Conservation (phyloP, 1,140 invertebrate genomes). For the Hermetia illucens region DNA sequence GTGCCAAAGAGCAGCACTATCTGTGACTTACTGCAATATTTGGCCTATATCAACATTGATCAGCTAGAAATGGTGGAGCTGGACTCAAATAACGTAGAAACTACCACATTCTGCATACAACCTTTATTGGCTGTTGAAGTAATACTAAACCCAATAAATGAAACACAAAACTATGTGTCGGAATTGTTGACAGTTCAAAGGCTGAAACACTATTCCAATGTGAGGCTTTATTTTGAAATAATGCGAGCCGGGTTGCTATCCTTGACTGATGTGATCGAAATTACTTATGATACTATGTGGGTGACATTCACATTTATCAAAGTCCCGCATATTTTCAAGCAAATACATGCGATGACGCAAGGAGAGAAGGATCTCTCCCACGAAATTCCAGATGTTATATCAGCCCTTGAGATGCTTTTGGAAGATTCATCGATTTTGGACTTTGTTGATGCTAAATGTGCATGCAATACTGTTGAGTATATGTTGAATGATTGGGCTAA, state of each 20-base stretch:
- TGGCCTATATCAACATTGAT: conserved; percentile 22
- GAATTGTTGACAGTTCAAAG: conserved; percentile 71
- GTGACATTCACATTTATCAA: conserved; percentile 87
- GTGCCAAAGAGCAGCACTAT: conserved; percentile 10
- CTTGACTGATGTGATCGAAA: conserved; percentile 55
- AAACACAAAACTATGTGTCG: conserved; percentile 61
- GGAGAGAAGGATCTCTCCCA: conserved; percentile 28
- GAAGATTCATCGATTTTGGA: conserved; percentile 72
- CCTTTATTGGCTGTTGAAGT: conserved; percentile 59
- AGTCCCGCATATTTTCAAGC: conserved; percentile 63
- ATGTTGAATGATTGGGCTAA: conserved; percentile 69
- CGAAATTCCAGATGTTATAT: conserved; percentile 57
- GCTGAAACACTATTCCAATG: conserved; percentile 55
- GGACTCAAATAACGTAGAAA: conserved; percentile 35
- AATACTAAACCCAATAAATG: conserved; percentile 56
- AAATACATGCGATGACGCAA: conserved; percentile 42
- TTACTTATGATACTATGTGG: conserved; percentile 68
- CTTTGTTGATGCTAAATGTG: conserved; percentile 75
- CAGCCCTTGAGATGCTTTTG: conserved; percentile 67
- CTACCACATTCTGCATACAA: conserved; percentile 59
- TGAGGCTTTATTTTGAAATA: conserved; percentile 73
- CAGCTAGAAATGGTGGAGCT: conserved; percentile 18
- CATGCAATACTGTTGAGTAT: conserved; percentile 74
- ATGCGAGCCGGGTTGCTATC: conserved; percentile 78
- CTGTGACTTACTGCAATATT: conserved; percentile 19